Evolutionary conservation across 2,113 vertebrate genomes (phyloP), one percentile per base, ranked within the genome.

Genomic region (Ictalurus furcatus): DNA sequence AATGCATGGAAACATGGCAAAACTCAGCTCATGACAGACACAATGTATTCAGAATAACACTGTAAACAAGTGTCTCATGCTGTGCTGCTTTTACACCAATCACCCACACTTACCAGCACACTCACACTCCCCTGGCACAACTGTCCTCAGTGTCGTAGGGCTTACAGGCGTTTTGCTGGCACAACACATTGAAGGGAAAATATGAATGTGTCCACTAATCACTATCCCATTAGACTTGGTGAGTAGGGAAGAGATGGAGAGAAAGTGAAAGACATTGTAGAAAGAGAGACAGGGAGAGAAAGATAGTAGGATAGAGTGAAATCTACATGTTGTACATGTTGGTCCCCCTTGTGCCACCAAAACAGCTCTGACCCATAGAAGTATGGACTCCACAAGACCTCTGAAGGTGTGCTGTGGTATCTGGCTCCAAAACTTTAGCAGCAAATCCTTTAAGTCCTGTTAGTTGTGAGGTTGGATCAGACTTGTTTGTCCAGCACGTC

Each of bases 171-270:
- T 95, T 95, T 94, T 92, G 93, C 92, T 95, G 95, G 94, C 95
- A 95, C 81, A 87, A 94, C 93, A 94, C 93, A 93, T 83, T 94
- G 95, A 95, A 95, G 95, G 95, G 96, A 96, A 96, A 96, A 96
- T 95, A 91, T 96, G 96, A 96, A 96, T 94, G 93, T 94, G 93
- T 95, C 95, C 92, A 94, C 94, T 96, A 96, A 96, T 95, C 95
- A 94, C 94, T 94, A 93, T 92, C 90, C 93, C 94, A 93, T 95
- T 95, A 93, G 93, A 93, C 94, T 91, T 90, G 92, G 88, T 87
- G 89, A 90, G 86, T 90, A 79, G 86, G 85, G 84, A 80, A 91
- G 90, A 40, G 86, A 90, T 73, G 82, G 80, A 87, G 79, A 88
- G 89, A 92, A 82, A 91, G 88, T 90, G 87, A 90, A 86, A 94